phyloP scores from a whole-genome alignment of 2,888 invertebrate species.

The Spilosoma lubricipeda region DNA sequence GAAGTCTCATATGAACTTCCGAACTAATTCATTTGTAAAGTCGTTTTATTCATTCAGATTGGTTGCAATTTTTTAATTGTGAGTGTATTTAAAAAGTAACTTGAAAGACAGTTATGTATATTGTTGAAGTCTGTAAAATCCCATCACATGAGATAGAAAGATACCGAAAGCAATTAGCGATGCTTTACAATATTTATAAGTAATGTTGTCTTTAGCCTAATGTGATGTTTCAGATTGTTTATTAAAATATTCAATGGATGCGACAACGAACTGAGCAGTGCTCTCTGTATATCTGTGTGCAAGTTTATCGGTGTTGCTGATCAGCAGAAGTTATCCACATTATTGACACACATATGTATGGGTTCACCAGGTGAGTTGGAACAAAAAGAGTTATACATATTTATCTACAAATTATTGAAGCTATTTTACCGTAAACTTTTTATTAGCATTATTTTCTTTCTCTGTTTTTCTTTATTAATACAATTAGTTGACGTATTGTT shows the following conservation, averaged over 20 bases:
- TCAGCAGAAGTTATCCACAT: slow-evolving; percentile 68
- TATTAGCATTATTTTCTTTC: too few relatives aligned
- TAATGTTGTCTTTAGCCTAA: neutral
- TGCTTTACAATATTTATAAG: neutral
- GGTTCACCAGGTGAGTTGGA: slow-evolving; percentile 67
- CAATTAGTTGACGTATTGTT: too few relatives aligned
- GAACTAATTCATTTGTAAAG: too few relatives aligned
- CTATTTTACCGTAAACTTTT: too few relatives aligned
- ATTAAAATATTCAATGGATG: slow-evolving; percentile 80
- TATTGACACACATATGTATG: slow-evolving; percentile 74
- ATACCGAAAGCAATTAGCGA: neutral
- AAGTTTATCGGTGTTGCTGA: slow-evolving; percentile 80
- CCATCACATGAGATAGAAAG: neutral
- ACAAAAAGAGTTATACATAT: neutral
- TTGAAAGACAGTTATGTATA: neutral
- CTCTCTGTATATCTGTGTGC: slow-evolving; percentile 78
- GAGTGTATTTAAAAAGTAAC: neutral
- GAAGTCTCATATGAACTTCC: neutral
- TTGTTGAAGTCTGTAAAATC: neutral
- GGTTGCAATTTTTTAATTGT: neutral
- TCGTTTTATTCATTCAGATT: too few relatives aligned
- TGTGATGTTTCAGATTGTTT: slow-evolving; percentile 66
- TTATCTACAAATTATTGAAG: too few relatives aligned
- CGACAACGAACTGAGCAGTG: slow-evolving; percentile 71
- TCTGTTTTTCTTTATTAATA: too few relatives aligned